Base-by-base conservation (phyloP, 2,113 vertebrate genomes). In the Alosa alosa region DNA sequence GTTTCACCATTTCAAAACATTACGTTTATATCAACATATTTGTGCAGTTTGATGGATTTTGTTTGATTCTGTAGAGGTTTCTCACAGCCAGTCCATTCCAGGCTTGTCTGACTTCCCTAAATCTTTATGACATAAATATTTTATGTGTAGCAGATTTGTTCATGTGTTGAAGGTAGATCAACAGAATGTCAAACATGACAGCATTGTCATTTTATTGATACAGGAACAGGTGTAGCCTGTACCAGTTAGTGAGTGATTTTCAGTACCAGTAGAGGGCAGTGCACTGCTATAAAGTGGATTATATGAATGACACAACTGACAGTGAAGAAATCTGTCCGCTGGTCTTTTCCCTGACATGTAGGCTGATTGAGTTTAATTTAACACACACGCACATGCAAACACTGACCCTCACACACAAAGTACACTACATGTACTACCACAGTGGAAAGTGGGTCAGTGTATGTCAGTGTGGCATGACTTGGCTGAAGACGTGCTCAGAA, bases 181-280 rank as follows among this genome's bases (percentile, higher is more conserved):
- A 17, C 15, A 18, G 47, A 55, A 55, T 55, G 52, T 4, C 17
- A 55, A 7, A 49, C 7, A 49, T 55, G 17, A 55, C 52, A 68
- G 25, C 4, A 31, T 25, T 68, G 60, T 25, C 1, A 7, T 7
- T 25, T 25, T 25, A n/a, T 9, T 22, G 17, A 60, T 9, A 72
- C 0, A 72, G 10, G 25, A 31, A 36, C 10, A 72, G 20, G 60
- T 64, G 18, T 64, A 18, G 17, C 52, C 52, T 55, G 3, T 11
- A 72, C 22, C 6, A 6, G 60, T 83, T 84, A 46, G 10, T 22
- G 0, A 83, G 1, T 64, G 81, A 20, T 22, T 0, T 52, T 55
- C 1, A 41, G 18, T 3, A 13, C 91, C 94, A 81, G 10, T 86
- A 94, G 94, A 91, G 89, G 93, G 93, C 89, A 92, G 90, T 89